Conservation (phyloP, 2,797 vertebrate species). For the Peromyscus nudipes region DNA sequence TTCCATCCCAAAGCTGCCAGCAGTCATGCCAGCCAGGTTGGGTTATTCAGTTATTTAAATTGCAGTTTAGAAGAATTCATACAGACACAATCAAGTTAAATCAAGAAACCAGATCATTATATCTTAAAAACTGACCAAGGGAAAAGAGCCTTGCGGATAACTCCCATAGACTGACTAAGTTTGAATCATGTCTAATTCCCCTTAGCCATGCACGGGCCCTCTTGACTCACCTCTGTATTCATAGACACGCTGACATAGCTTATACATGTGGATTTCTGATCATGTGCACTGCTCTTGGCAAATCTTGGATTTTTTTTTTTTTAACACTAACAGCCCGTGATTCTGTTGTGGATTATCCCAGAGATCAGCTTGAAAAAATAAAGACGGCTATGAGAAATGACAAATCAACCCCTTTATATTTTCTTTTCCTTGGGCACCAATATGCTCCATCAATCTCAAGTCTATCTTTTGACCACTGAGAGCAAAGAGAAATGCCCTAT, state of each 20-base stretch:
- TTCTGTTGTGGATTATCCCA: constrained; percentile 42
- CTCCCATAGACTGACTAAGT: constrained; percentile 45
- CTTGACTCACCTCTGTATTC: constrained; percentile 69
- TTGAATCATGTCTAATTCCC: constrained; percentile 71
- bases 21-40: neutral
- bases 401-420: neutral
- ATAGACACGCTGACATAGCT: constrained; percentile 40
- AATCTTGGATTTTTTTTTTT: constrained; percentile 71
- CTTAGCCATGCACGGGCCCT: constrained; percentile 58
- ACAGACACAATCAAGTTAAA: constrained; percentile 21
- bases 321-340: neutral
- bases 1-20: constrained; percentile 1
- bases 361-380: constrained; percentile 57
- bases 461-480: constrained; percentile 5
- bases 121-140: constrained; percentile 8
- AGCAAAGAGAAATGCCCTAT: constrained; percentile 59
- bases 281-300: constrained; percentile 65
- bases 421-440: constrained; percentile 14
- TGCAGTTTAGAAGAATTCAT: constrained; percentile 26
- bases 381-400: constrained; percentile 29
- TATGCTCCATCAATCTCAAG: neutral
- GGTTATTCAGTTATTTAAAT: constrained; percentile 15
- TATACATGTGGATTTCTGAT: constrained; percentile 21
- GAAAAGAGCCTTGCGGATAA: constrained; percentile 25
- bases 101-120: constrained; percentile 32